Evolutionary conservation across 2,113 vertebrate species (phyloP).

Genomic region (Mormoops blainvillei): DNA sequence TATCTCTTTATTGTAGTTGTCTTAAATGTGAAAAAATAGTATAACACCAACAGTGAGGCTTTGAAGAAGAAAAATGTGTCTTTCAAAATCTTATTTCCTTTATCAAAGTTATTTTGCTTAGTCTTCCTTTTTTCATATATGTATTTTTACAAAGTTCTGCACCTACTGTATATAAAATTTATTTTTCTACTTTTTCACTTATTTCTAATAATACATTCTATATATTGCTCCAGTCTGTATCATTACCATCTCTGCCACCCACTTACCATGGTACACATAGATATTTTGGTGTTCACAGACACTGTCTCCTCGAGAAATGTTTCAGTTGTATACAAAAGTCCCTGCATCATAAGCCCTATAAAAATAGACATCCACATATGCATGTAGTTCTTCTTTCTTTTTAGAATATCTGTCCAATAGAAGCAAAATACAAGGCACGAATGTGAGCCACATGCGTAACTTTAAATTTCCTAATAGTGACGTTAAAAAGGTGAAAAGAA

Average conservation of each 20-base stretch:
- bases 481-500: background rate
- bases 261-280: background rate
- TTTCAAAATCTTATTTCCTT: background rate
- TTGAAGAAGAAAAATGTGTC: background rate
- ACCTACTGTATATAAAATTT: background rate
- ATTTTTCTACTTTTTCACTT: background rate
- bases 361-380: background rate
- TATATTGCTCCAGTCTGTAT: no score
- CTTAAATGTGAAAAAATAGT: background rate
- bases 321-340: background rate
- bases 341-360: background rate
- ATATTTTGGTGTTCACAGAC: background rate
- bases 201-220: background rate
- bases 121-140: background rate
- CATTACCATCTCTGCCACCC: background rate
- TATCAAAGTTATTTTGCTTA: background rate
- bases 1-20: background rate
- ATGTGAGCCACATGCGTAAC: background rate
- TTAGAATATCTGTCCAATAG: background rate
- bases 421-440: background rate
- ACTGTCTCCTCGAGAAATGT: background rate
- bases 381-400: background rate
- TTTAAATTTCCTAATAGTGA: background rate
- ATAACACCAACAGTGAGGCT: background rate
- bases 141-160: background rate